Base-by-base conservation (phyloP, 2,113 vertebrate genomes). In the Sakesphorus luctuosus region DNA sequence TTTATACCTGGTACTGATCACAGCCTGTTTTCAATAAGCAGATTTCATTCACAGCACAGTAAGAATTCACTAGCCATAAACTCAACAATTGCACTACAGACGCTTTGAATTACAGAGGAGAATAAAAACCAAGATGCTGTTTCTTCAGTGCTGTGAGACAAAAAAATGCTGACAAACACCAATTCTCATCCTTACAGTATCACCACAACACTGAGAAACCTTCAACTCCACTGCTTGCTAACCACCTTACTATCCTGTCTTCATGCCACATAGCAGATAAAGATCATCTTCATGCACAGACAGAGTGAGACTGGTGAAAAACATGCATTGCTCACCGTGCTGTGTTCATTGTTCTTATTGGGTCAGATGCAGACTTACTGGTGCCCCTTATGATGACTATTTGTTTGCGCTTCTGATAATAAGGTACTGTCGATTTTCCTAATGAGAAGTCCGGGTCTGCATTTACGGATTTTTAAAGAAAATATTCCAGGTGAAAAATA, bases 271-370 rank as follows among this genome's bases (percentile, higher is more conserved):
- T 0, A 86, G 75, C 73, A 94, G 79, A 92, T 68, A 91, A 89
- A 93, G 26, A 94, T 90, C 25, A 0, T 55, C 46, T 84, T 88
- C 47, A 43, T 6, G 53, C 80, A 94, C 50, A 92, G 50, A 87
- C 61, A 72, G 52, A 89, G 25, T 28, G 52, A 96, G 58, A 92
- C 11, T 63, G n/a, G 55, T 86, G 74, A 92, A 92, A 97, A 96
- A 92, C 87, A 94, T 59, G 65, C 77, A 93, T 33, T 89, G 85
- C 93, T 97, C 89, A 96, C 94, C 92, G 14, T 95, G 73, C 69
- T 90, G n/a, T 11, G 43, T 47, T 96, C 96, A 97, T 97, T 81
- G 90, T 92, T 96, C 85, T 89, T 91, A 80, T 89, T 68, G 58
- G 61, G 90, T 93, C 89, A 83, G 71, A 94, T 78, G 89, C 91